Evolutionary conservation across 2,113 vertebrate genomes (phyloP).

Genomic region (Corythornis vintsioides): DNA sequence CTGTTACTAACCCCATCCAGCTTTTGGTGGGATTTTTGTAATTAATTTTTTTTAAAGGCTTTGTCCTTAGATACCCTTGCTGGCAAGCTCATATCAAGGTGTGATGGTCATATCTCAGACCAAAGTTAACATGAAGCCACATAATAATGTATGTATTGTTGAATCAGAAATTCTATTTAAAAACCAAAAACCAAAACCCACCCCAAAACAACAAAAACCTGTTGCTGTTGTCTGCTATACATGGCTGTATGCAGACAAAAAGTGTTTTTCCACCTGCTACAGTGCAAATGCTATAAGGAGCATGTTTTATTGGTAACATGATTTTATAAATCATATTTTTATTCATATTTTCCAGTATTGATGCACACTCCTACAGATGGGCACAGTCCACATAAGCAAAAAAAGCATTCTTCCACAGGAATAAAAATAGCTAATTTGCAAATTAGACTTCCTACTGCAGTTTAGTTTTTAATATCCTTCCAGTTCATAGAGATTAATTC

Average conservation of each 20-base stretch:
- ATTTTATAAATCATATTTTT: not conserved
- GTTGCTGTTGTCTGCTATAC: not conserved
- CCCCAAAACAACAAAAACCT: not conserved
- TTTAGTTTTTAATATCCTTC: not conserved
- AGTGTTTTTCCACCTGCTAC: not conserved
- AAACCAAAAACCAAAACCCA: not conserved
- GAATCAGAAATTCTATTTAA: not conserved
- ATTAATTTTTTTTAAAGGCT: too few species aligned
- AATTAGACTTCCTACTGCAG: fast-evolving
- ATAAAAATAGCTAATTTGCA: fast-evolving
- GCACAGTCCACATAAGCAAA: not conserved
- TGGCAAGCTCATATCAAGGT: not conserved
- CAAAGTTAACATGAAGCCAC: not conserved
- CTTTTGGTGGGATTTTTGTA: not conserved
- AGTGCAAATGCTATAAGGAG: fast-evolving
- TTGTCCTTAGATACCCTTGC: not conserved
- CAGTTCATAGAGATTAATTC: not conserved
- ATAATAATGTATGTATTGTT: fast-evolving
- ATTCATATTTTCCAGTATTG: not conserved
- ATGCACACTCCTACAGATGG: not conserved
- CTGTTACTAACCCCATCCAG: not conserved
- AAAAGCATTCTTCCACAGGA: not conserved
- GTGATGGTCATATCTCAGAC: not conserved
- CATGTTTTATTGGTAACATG: fast-evolving
- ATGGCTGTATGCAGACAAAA: not conserved